Conservation (phyloP, 2,113 vertebrate species). For the Perccottus glenii region DNA sequence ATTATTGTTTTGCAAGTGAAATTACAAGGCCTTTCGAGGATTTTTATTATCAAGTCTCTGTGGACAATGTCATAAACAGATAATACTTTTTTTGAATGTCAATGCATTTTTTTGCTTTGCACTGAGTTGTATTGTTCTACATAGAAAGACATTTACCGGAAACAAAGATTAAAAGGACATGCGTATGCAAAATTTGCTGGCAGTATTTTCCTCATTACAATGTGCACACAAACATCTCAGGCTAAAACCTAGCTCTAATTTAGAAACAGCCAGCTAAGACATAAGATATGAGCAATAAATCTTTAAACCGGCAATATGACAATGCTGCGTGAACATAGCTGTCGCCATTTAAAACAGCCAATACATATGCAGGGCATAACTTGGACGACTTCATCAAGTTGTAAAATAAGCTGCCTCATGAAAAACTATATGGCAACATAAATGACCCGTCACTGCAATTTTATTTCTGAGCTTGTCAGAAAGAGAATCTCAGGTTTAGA, state of each 20-base stretch:
- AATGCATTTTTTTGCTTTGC: background rate
- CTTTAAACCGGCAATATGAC: constrained; percentile 6
- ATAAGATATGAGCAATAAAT: background rate
- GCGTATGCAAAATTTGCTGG: too few species aligned
- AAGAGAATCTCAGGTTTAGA: too few species aligned
- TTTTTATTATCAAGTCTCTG: too few species aligned
- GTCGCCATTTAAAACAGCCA: background rate
- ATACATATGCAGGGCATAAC: background rate
- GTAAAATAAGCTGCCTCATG: background rate
- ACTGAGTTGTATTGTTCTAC: too few species aligned
- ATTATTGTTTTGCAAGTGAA: too few species aligned
- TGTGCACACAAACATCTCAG: background rate
- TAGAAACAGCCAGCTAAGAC: background rate
- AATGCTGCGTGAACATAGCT: constrained; percentile 1
- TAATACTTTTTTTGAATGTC: background rate
- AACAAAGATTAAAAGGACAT: too few species aligned
- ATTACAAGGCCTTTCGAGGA: too few species aligned
- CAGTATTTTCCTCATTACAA: background rate
- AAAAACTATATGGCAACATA: constrained; percentile 11
- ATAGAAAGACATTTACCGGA: too few species aligned
- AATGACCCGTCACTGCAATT: constrained; percentile 9
- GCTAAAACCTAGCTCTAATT: background rate
- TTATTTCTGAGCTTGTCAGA: constrained; percentile 1
- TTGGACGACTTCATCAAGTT: constrained; percentile 1
- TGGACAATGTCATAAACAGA: too few species aligned